These are phyloP conservation scores for Mobula hypostoma DNA, from an alignment of 2,113 vertebrate species.

Conservation along the genomic window DNA sequence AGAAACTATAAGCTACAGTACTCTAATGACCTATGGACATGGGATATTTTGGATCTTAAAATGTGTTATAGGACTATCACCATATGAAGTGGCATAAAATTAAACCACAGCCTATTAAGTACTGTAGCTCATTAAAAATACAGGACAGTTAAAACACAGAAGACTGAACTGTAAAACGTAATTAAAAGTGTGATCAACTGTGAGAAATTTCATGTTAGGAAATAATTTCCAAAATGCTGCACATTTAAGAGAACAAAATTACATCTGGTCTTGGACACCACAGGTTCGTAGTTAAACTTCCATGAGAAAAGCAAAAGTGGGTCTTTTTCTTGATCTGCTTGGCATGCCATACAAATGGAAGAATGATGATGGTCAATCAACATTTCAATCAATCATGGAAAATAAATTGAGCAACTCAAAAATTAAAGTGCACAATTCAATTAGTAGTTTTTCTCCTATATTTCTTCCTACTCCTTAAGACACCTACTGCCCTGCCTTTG, in stretches of 20 bases:
- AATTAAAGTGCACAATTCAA: conserved; percentile 32
- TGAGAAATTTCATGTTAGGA: not conserved
- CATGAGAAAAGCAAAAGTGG: not conserved
- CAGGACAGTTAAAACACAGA: not conserved
- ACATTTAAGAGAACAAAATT: not conserved
- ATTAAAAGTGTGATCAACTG: not conserved
- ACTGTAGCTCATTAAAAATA: not conserved
- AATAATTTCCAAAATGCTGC: not conserved
- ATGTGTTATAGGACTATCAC: not conserved
- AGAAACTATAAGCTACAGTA: not conserved
- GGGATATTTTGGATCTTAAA: not conserved
- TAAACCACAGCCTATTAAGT: conserved; percentile 8
- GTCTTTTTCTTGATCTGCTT: not conserved
- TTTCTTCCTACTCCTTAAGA: not conserved
- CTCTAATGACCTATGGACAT: conserved; percentile 3
- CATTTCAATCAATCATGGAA: not conserved
- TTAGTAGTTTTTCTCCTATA: not conserved
- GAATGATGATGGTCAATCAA: not conserved
- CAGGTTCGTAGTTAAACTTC: not conserved
- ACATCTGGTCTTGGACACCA: not conserved
- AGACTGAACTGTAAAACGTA: not conserved
- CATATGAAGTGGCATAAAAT: not conserved
- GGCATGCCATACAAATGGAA: not conserved
- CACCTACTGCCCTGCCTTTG: not conserved
- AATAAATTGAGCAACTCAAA: conserved; percentile 21